Conservation (phyloP, 1,140 invertebrate genomes). For the Phenacoccus solenopsis region DNA sequence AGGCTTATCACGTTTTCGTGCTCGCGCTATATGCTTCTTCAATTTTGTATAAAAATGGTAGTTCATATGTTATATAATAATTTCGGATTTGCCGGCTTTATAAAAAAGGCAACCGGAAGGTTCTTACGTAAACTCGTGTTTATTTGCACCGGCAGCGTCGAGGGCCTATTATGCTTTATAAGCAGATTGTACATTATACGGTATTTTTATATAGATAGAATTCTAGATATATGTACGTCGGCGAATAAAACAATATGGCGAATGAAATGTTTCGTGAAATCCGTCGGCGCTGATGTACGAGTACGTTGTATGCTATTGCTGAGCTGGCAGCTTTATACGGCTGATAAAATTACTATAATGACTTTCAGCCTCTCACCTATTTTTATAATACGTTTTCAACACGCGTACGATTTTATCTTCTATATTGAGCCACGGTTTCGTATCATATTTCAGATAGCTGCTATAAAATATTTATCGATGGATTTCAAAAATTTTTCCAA, state of each 20-base stretch:
- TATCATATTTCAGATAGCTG: not conserved
- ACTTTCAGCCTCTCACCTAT: conserved; percentile 1
- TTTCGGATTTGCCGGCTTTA: not conserved
- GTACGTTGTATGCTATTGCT: not conserved
- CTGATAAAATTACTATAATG: not conserved
- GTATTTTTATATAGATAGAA: conserved; percentile 4
- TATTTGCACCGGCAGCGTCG: not conserved
- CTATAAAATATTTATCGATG: not conserved
- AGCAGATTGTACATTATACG: too few relatives aligned
- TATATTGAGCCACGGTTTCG: not conserved
- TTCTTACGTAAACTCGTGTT: not conserved
- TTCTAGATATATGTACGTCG: not conserved
- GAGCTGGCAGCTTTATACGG: not conserved
- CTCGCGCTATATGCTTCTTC: not conserved
- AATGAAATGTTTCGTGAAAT: not conserved
- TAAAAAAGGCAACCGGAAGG: not conserved
- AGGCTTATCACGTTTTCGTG: not conserved
- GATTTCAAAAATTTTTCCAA: not conserved
- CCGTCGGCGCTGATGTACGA: not conserved
- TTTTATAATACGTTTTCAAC: not conserved
- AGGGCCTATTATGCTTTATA: not conserved
- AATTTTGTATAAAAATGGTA: not conserved
- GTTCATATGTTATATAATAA: not conserved
- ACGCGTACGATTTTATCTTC: not conserved
- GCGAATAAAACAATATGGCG: not conserved